Conservation (phyloP, 2,113 vertebrate genomes). For the Sinocyclocheilus anshuiensis region DNA sequence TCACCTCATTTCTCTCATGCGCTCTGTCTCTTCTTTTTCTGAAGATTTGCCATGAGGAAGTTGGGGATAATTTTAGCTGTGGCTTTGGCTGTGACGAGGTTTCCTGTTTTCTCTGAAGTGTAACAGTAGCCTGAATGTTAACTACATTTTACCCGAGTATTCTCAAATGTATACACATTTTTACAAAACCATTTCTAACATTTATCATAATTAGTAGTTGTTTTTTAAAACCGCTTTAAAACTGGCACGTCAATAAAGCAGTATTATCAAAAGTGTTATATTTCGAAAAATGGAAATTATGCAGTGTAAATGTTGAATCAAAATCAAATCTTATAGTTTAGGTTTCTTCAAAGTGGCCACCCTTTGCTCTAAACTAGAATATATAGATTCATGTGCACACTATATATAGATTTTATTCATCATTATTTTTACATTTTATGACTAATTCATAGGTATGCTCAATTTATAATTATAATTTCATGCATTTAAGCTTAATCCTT, state of each 20-base stretch:
- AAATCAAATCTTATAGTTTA: neutral
- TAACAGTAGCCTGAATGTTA: constrained; percentile 23
- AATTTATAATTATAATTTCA: neutral
- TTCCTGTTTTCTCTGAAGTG: constrained; percentile 71
- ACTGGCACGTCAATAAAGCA: neutral
- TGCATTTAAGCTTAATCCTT: neutral
- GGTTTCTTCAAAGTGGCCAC: neutral
- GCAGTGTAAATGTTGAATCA: neutral
- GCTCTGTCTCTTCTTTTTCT: constrained; percentile 56
- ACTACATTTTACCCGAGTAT: neutral
- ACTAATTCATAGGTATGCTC: neutral
- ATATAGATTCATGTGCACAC: too few relatives aligned
- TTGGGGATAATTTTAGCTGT: constrained; percentile 68
- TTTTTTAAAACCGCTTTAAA: neutral
- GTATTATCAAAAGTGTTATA: neutral
- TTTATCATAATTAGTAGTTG: neutral
- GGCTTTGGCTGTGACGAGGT: constrained; percentile 61
- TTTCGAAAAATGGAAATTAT: neutral
- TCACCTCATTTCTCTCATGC: constrained; percentile 27
- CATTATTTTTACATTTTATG: neutral
- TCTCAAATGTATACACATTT: neutral
- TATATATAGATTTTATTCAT: too few relatives aligned
- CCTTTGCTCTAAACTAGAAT: neutral
- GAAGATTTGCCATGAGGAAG: constrained; percentile 70
- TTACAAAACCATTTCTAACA: neutral